Percentiles rank a stretch among this genome's conserved stretches.
phyloP scores from a whole-genome alignment of 2,797 vertebrate species.

The Muscicapa comitata region DNA sequence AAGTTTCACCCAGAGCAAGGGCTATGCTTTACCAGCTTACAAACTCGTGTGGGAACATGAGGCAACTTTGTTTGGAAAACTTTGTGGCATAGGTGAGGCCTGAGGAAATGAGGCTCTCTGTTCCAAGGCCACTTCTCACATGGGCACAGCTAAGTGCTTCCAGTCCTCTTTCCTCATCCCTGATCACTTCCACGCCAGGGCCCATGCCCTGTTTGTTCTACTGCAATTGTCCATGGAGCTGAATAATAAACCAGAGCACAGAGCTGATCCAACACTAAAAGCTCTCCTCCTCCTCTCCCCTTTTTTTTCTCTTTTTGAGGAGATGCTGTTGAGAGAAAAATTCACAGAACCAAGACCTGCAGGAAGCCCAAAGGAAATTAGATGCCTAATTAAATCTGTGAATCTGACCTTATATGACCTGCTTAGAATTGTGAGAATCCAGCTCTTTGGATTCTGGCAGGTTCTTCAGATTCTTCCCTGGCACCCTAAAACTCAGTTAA shows the following conservation, averaged over 20 bases:
- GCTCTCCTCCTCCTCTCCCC: not conserved
- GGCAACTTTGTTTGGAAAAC: not conserved
- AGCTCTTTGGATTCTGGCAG: not conserved
- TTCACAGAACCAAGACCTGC: not conserved
- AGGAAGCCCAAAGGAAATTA: not conserved
- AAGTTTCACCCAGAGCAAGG: not conserved
- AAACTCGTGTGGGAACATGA: not conserved
- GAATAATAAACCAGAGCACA: conserved; percentile 18
- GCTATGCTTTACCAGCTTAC: not conserved
- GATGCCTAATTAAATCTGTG: not conserved
- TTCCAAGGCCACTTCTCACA: not conserved
- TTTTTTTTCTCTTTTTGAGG: not conserved
- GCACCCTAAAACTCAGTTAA: not conserved
- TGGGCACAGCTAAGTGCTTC: not conserved
- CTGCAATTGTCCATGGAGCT: not conserved
- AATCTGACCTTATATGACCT: not conserved
- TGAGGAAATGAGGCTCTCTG: not conserved
- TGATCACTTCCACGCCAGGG: not conserved
- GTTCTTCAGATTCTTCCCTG: not conserved
- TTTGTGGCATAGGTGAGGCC: not conserved
- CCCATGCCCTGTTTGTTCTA: not conserved
- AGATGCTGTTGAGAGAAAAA: not conserved
- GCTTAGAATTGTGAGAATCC: not conserved
- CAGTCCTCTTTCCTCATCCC: not conserved
- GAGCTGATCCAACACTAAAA: not conserved